Percentiles rank a stretch among this genome's conserved stretches.
These are phyloP conservation scores for Ectemnius continuus DNA, from an alignment of 2,888 invertebrate genomes.

Conservation along the genomic window DNA sequence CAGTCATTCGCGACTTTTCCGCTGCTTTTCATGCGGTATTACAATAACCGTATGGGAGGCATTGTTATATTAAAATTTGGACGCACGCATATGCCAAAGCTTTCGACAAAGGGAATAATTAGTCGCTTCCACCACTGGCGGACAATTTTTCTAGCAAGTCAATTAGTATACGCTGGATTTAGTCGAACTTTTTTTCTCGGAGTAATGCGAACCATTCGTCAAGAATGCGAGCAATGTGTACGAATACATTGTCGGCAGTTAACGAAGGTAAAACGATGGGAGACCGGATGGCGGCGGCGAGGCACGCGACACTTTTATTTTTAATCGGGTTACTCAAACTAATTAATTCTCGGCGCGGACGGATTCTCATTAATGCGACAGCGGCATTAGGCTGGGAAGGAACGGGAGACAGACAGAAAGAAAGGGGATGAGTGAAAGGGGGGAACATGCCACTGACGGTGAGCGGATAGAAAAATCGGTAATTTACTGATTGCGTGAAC, in stretches of 20 bases:
- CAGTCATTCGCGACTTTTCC: too few relatives aligned
- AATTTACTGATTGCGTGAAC: slow-evolving; percentile 53
- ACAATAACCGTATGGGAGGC: neutral
- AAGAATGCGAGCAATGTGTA: too few relatives aligned
- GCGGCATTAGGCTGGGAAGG: slow-evolving; percentile 31
- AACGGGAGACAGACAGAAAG: too few relatives aligned
- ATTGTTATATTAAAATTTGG: slow-evolving; percentile 27
- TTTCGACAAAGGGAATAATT: too few relatives aligned
- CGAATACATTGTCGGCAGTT: slow-evolving; percentile 10
- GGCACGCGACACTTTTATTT: slow-evolving; percentile 55
- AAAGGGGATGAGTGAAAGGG: too few relatives aligned
- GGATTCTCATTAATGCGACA: slow-evolving; percentile 47
- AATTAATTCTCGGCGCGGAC: slow-evolving; percentile 53
- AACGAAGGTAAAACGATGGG: slow-evolving; percentile 45
- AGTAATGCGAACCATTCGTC: too few relatives aligned
- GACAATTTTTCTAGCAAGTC: neutral
- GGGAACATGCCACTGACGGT: slow-evolving; percentile 17
- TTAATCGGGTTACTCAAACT: slow-evolving; percentile 60
- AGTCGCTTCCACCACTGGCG: too few relatives aligned
- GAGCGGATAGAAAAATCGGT: slow-evolving; percentile 25
- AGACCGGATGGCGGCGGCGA: slow-evolving; percentile 6
- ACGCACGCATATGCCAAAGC: too few relatives aligned
- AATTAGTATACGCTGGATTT: neutral
- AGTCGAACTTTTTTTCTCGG: neutral
- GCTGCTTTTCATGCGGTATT: too few relatives aligned